Evolutionary conservation across 2,888 invertebrate genomes (phyloP).

Genomic region (Lasioglossum calceatum): DNA sequence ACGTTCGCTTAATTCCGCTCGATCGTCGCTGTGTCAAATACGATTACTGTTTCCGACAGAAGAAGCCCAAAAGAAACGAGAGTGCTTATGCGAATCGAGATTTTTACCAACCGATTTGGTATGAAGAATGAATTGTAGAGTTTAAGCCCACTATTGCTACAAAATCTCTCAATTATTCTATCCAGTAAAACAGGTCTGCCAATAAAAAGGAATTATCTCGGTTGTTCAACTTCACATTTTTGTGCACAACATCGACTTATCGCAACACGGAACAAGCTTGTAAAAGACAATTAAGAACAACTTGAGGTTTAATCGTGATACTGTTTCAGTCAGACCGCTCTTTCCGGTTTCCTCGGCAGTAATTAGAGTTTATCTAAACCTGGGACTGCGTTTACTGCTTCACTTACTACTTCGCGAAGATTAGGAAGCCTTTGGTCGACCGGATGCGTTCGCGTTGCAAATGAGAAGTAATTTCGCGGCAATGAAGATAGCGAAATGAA

Average conservation of each 20-base stretch:
- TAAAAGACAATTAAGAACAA: neutral
- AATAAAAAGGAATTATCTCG: neutral
- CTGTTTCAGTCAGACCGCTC: neutral
- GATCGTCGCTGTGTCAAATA: neutral
- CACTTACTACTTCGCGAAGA: neutral
- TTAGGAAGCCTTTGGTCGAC: neutral
- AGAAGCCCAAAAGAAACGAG: neutral
- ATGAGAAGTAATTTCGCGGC: neutral
- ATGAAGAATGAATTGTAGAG: no score
- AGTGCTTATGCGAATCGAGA: neutral
- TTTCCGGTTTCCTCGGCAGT: neutral
- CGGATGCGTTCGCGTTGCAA: neutral
- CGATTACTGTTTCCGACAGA: neutral
- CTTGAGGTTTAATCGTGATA: neutral
- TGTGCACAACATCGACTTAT: neutral
- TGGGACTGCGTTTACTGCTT: neutral
- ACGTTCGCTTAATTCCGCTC: neutral
- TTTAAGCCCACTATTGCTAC: no score
- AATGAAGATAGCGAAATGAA: slow-evolving; percentile 4
- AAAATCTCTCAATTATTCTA: neutral
- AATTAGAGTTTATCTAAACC: neutral
- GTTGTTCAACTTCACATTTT: neutral
- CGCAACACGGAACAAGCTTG: neutral
- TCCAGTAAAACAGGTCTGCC: neutral
- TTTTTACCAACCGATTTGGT: neutral